Percentiles rank a stretch among this genome's conserved stretches.
Conservation (phyloP, 2,797 vertebrate genomes). For the Florisuga fusca region DNA sequence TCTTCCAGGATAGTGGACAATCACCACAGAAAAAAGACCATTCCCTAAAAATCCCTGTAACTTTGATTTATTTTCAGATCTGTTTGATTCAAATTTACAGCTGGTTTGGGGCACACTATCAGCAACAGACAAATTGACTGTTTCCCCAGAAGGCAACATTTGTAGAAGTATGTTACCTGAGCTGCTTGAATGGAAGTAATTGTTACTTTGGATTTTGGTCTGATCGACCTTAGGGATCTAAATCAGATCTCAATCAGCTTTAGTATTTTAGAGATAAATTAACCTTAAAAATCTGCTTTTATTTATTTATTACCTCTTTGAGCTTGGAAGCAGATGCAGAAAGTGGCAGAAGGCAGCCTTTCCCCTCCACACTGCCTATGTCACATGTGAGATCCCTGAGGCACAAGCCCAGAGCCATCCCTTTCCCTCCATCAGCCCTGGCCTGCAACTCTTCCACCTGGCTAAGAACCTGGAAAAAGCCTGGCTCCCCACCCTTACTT, state of each 20-base stretch:
- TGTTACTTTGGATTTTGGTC: not conserved
- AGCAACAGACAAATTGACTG: not conserved
- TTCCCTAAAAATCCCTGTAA: not conserved
- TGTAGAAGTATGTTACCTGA: not conserved
- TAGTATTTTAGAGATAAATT: not conserved
- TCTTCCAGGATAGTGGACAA: not conserved
- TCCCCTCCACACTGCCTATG: rapidly evolving
- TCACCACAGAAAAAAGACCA: not conserved
- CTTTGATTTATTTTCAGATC: not conserved
- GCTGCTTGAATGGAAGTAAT: not conserved
- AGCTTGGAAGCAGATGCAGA: not conserved
- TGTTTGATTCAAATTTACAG: not conserved
- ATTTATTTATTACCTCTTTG: not conserved
- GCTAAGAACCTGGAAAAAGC: constrained; percentile 36
- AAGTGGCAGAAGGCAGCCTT: not conserved
- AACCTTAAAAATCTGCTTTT: not conserved
- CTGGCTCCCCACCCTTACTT: constrained; percentile 16
- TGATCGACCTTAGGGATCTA: not conserved
- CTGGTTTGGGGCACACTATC: not conserved
- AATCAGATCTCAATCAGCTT: not conserved
- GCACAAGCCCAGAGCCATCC: not conserved
- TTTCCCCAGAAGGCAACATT: not conserved
- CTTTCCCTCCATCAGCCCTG: rapidly evolving
- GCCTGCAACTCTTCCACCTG: not conserved
- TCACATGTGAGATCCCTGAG: rapidly evolving